Conservation (phyloP, 2,113 vertebrate genomes). For the Bolborhynchus lineola region DNA sequence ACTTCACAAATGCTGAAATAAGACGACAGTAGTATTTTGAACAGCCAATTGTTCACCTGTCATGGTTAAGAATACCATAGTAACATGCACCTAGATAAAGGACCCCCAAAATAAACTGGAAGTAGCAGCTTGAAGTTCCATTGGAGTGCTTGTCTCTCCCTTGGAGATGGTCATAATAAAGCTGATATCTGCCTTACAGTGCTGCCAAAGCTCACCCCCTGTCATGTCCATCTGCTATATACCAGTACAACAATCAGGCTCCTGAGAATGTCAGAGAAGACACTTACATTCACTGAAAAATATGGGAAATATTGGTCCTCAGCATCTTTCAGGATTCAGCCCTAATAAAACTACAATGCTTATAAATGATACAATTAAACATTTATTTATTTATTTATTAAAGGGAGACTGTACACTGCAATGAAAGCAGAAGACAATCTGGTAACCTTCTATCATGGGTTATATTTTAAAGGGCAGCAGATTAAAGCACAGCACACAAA, state of each 20-base stretch:
- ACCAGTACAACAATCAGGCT: constrained; percentile 47
- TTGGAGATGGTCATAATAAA: constrained; percentile 43
- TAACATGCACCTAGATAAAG: constrained; percentile 13
- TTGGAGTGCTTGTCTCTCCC: constrained; percentile 37
- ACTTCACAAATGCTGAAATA: background rate
- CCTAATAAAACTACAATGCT: background rate
- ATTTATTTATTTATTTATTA: background rate
- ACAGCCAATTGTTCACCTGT: background rate
- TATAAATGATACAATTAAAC: constrained; percentile 20
- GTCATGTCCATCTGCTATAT: constrained; percentile 66
- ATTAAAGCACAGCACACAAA: constrained; percentile 34
- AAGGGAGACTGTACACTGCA: background rate
- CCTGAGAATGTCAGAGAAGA: constrained; percentile 41
- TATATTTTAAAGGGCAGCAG: constrained; percentile 39
- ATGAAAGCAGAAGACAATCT: constrained; percentile 5
- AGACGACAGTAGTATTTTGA: background rate
- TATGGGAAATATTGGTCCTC: background rate
- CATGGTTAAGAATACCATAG: background rate
- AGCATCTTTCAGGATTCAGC: constrained; percentile 7
- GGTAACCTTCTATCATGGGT: constrained; percentile 8
- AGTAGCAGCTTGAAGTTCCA: constrained; percentile 56
- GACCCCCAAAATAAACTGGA: constrained; percentile 14
- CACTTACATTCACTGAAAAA: constrained; percentile 42
- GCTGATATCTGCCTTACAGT: constrained; percentile 58
- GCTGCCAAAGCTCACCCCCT: constrained; percentile 65